Evolutionary conservation across 1,140 invertebrate species (phyloP).

Genomic region (Colletes gigas): DNA sequence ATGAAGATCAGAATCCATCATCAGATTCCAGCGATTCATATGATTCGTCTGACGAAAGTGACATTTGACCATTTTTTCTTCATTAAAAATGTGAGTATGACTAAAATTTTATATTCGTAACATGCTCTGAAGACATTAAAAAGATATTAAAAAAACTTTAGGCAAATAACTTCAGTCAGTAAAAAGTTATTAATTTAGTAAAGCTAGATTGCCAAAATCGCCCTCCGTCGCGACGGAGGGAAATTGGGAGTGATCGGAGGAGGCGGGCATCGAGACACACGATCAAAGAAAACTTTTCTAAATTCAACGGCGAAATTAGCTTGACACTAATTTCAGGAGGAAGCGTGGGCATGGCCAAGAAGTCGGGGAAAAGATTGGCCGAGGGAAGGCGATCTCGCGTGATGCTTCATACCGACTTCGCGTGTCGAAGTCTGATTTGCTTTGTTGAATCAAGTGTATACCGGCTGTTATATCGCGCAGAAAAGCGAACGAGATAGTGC

Average conservation of each 20-base stretch:
- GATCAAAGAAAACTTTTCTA: constrained; percentile 58
- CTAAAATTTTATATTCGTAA: too few species aligned
- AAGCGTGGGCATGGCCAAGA: constrained; percentile 52
- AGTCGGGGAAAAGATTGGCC: constrained; percentile 53
- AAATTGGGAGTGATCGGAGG: constrained; percentile 4
- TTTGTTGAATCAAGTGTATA: constrained; percentile 80
- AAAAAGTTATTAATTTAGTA: too few species aligned
- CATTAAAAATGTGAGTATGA: too few species aligned
- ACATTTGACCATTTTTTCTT: too few species aligned
- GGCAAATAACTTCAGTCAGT: too few species aligned
- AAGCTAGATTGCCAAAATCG: too few species aligned
- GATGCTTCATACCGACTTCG: constrained; percentile 77
- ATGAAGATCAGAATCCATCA: too few species aligned
- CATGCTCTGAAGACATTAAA: too few species aligned
- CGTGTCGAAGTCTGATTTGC: constrained; percentile 81
- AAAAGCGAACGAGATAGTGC: constrained; percentile 63
- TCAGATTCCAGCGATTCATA: too few species aligned
- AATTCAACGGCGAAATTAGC: constrained; percentile 56
- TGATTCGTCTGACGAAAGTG: too few species aligned
- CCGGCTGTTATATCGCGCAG: constrained; percentile 36
- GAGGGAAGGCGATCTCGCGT: constrained; percentile 73
- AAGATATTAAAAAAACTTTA: too few species aligned
- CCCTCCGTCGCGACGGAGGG: too few species aligned
- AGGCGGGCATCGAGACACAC: constrained; percentile 33
- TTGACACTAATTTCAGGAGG: constrained; percentile 54